phyloP scores from a whole-genome alignment of 2,113 vertebrate species.

The Theristicus caerulescens region DNA sequence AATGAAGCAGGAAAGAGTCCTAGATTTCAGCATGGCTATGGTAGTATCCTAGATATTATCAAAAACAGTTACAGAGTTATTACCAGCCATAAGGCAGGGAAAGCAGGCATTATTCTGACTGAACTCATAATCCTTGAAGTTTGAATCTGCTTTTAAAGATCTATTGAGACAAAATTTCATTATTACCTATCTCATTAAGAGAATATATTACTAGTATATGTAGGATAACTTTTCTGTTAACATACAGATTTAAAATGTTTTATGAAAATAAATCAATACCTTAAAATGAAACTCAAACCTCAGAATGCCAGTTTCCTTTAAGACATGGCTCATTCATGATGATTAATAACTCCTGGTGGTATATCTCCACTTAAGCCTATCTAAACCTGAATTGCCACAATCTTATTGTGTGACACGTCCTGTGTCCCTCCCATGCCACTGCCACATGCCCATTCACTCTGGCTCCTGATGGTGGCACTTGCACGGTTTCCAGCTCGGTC shows the following conservation, averaged over 20 bases:
- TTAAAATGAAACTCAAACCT: constrained; percentile 3
- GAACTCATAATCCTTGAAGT: background rate
- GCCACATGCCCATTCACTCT: background rate
- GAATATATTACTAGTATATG: background rate
- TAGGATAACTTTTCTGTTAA: background rate
- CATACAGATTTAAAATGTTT: background rate
- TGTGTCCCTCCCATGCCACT: background rate
- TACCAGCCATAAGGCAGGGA: background rate
- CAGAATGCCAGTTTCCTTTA: constrained; percentile 23
- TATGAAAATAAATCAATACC: constrained; percentile 11
- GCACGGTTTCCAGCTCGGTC: accelerated
- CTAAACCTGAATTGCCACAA: background rate
- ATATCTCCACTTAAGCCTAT: background rate
- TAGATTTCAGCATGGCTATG: background rate
- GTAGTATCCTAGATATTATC: background rate
- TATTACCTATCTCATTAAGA: constrained; percentile 11
- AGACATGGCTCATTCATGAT: background rate
- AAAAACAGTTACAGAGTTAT: background rate
- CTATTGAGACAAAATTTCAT: constrained; percentile 13
- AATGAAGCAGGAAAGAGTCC: background rate
- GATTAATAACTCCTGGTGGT: background rate
- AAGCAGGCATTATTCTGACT: background rate
- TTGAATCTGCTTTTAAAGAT: constrained; percentile 9
- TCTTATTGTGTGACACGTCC: background rate
- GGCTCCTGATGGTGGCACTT: background rate